phyloP scores from a whole-genome alignment of 1,140 invertebrate genomes.

The Scaptomyza montana region DNA sequence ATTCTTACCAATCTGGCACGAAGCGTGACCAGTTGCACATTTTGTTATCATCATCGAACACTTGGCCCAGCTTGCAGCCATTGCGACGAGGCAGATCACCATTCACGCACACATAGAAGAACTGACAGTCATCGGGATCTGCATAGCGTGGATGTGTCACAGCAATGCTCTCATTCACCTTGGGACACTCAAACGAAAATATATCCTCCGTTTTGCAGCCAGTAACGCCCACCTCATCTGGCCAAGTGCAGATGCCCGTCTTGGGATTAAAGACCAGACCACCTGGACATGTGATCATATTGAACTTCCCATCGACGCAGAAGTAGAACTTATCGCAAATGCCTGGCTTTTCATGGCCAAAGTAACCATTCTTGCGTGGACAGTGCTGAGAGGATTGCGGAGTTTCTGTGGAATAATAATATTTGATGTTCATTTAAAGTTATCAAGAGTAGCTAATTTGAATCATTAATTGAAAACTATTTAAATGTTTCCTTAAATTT shows the following conservation, averaged over 20 bases:
- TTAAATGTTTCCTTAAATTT: not conserved
- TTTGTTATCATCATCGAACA: slow-evolving; percentile 93
- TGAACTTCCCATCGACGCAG: slow-evolving; percentile 94
- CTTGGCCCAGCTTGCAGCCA: slow-evolving; percentile 95
- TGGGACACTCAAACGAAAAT: slow-evolving; percentile 93
- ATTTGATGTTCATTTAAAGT: too few relatives aligned
- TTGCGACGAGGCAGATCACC: slow-evolving; percentile 91
- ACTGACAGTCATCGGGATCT: slow-evolving; percentile 95
- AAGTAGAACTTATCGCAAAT: slow-evolving; percentile 96
- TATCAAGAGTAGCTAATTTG: too few relatives aligned
- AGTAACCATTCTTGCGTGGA: slow-evolving; percentile 93
- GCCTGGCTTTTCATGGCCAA: slow-evolving; percentile 90
- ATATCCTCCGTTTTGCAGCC: slow-evolving; percentile 93
- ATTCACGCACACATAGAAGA: slow-evolving; percentile 96
- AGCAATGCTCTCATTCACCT: slow-evolving; percentile 88
- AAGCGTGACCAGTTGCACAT: slow-evolving; percentile 94
- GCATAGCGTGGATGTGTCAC: slow-evolving; percentile 93
- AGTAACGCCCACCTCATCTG: slow-evolving; percentile 93
- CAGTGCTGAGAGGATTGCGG: slow-evolving; percentile 90
- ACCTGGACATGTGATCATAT: slow-evolving; percentile 94
- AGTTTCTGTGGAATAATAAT: slow-evolving; percentile 85
- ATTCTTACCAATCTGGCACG: slow-evolving; percentile 93
- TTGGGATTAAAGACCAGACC: slow-evolving; percentile 95
- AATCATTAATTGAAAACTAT: too few relatives aligned
- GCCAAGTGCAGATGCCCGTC: slow-evolving; percentile 95